These are phyloP conservation scores for Akabosia matsudoensis DNA, from an alignment of 1,140 invertebrate genomes.

Conservation along the genomic window DNA sequence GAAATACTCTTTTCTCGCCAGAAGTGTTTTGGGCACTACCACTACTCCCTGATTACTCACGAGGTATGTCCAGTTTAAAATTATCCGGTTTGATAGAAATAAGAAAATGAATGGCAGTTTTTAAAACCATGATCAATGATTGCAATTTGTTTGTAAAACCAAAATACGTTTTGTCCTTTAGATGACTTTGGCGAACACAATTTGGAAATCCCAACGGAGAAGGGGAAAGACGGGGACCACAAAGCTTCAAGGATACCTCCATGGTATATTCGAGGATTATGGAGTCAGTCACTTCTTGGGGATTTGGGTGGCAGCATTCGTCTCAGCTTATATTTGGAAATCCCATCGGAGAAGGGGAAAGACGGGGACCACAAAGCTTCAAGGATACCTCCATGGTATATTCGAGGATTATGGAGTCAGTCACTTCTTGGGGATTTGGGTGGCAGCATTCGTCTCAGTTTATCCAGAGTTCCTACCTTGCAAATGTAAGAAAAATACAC, in stretches of 20 bases:
- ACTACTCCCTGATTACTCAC: slow-evolving; percentile 47
- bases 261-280: slow-evolving; percentile 48
- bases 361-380: slow-evolving; percentile 35
- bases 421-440: slow-evolving; percentile 48
- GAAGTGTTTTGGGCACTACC: slow-evolving; percentile 50
- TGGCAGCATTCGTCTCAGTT: slow-evolving; percentile 48
- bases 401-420: slow-evolving; percentile 49
- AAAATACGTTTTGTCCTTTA: slow-evolving; percentile 16
- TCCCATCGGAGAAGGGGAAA: not conserved
- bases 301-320: slow-evolving; percentile 49
- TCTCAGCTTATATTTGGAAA: slow-evolving; percentile 46
- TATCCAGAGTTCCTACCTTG: slow-evolving; percentile 47
- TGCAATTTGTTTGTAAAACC: no score
- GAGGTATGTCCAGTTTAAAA: slow-evolving; percentile 32
- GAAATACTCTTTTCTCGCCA: slow-evolving; percentile 48
- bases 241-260: slow-evolving; percentile 43
- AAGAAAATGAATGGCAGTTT: no score
- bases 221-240: slow-evolving; percentile 16
- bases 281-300: slow-evolving; percentile 49
- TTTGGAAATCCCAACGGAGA: not conserved
- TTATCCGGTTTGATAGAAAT: not conserved
- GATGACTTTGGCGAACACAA: slow-evolving; percentile 12
- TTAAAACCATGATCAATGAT: no score
- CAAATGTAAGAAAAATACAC: slow-evolving; percentile 49
- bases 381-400: slow-evolving; percentile 46